Percentiles rank a stretch among this genome's conserved stretches.
phyloP scores from a whole-genome alignment of 1,140 invertebrate genomes.

The Anastrepha ludens region DNA sequence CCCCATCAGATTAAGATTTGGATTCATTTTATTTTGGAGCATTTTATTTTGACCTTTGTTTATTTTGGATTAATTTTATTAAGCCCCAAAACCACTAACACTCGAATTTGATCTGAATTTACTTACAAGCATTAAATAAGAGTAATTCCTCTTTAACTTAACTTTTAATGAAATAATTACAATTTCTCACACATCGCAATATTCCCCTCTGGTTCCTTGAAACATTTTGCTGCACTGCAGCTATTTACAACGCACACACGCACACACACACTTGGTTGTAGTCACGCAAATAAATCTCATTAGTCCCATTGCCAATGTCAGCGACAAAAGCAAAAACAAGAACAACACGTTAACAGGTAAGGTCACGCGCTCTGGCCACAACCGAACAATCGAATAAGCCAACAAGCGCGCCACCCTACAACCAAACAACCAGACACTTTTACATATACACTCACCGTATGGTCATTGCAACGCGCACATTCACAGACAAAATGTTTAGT shows the following conservation, averaged over 20 bases:
- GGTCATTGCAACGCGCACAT: slow-evolving; percentile 83
- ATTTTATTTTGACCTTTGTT: too few relatives aligned
- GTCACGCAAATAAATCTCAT: slow-evolving; percentile 53
- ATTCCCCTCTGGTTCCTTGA: background rate
- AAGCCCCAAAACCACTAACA: too few relatives aligned
- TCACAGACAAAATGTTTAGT: slow-evolving; percentile 86
- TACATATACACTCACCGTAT: slow-evolving; percentile 75
- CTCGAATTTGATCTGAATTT: too few relatives aligned
- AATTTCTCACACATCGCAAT: background rate
- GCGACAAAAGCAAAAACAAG: background rate
- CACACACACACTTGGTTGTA: background rate
- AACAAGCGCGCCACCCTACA: background rate
- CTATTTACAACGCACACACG: background rate
- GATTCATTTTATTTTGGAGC: too few relatives aligned
- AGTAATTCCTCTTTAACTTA: background rate
- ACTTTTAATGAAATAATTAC: slow-evolving; percentile 7
- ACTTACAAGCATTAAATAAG: too few relatives aligned
- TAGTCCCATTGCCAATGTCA: slow-evolving; percentile 50
- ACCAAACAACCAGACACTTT: background rate
- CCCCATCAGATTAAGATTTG: too few relatives aligned
- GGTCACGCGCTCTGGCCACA: slow-evolving; percentile 14
- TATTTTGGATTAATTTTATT: too few relatives aligned
- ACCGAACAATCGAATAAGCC: background rate
- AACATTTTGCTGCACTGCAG: background rate
- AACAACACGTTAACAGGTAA: background rate